phyloP scores from a whole-genome alignment of 2,113 vertebrate species.

The Pteropus alecto region DNA sequence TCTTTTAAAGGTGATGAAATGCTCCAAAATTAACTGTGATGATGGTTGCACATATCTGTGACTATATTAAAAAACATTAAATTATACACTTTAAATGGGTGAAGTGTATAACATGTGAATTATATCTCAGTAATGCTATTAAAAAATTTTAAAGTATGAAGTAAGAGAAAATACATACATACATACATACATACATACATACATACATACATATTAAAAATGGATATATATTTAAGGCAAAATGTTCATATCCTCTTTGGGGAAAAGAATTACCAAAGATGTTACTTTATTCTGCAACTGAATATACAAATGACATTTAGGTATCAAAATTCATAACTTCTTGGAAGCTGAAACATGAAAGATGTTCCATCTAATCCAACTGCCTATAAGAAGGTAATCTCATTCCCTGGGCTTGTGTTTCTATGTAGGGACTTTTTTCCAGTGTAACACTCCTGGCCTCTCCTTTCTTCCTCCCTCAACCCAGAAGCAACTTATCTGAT shows the following conservation, averaged over 20 bases:
- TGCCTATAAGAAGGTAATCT: neutral
- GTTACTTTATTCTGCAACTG: neutral
- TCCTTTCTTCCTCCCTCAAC: neutral
- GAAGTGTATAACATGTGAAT: neutral
- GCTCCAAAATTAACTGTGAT: neutral
- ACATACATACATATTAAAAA: neutral
- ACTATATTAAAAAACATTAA: neutral
- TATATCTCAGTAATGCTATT: neutral
- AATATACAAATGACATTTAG: neutral
- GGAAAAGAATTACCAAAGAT: neutral
- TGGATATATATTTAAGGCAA: neutral
- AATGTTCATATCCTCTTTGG: neutral
- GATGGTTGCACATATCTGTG: neutral
- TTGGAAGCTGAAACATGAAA: conserved; percentile 5
- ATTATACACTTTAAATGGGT: neutral
- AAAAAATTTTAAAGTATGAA: neutral
- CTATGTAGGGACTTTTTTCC: neutral
- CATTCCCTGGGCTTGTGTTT: neutral
- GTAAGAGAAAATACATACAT: neutral
- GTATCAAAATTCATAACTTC: neutral
- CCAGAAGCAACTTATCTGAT: neutral
- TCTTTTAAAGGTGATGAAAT: neutral
- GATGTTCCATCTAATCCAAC: neutral
- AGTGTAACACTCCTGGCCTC: neutral
- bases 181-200: neutral